Base-by-base conservation (phyloP, 1,140 invertebrate species). In the Cyphomyrmex costatus region DNA sequence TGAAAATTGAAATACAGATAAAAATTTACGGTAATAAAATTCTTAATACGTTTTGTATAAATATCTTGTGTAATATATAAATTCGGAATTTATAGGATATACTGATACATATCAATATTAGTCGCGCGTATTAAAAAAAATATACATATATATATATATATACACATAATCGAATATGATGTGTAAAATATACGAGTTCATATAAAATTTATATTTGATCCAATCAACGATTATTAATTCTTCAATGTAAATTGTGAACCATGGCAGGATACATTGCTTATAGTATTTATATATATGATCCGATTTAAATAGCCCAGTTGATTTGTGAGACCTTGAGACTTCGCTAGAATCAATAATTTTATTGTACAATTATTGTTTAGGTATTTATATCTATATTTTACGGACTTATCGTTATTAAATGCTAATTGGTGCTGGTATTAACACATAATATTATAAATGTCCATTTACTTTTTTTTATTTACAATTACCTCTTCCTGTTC, bases 371-470 rank as follows among this genome's bases (percentile, higher is more conserved):
- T 90, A 91, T 91, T 91, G 82, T 91, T 91, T 82, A 88, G 84
- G 58, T 92, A 92, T 93, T 93, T 93, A 92, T 92, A 93, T 74
- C 68, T 58, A 53, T 92, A 92, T 89, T 88, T 93, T 92, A 89
- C 89, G 91, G 74, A 91, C 90, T 92, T 93, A 90, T 93, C 87
- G 89, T 93, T 86, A 94, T 94, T 93, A 93, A 94, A 94, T 94
- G 91, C 91, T 94, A 92, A 94, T 94, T 93, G 94, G 94, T 94
- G 94, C 93, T 94, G 93, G 93, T 94, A 90, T 92, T 93, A 90
- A 92, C 87, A 89, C 10, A 61, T 71, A 88, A 84, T 79, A 60
- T 85, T 60, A 79, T 85, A 74, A 88, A 68, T 86, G 87, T 88
- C 74, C 68, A 87, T 89, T 86, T 88, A 66, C 46, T 85, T 78